Evolutionary conservation across 2,888 invertebrate species (phyloP), one percentile per base, ranked within the genome.

Genomic region (Ypsolopha sequella): DNA sequence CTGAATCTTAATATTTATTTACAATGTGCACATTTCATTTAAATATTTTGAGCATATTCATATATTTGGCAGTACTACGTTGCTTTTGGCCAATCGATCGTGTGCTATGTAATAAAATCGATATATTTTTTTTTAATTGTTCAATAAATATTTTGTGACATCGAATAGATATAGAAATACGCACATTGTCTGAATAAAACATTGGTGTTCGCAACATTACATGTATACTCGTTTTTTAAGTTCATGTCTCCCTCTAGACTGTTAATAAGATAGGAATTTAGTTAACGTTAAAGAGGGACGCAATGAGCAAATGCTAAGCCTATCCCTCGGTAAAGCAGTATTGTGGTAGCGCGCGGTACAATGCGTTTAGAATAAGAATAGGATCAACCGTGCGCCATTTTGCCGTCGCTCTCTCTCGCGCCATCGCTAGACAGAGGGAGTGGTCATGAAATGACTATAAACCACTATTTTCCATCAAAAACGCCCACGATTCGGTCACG

Each of bases 1-100:
- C 39, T 41, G 24, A n/a, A 6, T 41, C n/a, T 14, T 73, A 70
- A 73, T 69, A 67, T 64, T 63, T 60, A 64, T 63, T 66, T 75
- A 79, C 76, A 80, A 80, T 79, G 79, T 78, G 80, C 80, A 80
- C 73, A 75, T 80, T 75, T 72, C 73, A 55, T 59, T 61, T 53
- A 60, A 57, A 56, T 62, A 59, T 55, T 58, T 79, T 76, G 80
- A 80, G 80, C 78, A 78, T 66, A 24, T 66, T 66, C 60, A 59
- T 58, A 62, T 63, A 71, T 79, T 79, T 80, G 80, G 80, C 78
- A 76, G 70, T 36, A 36, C n/a, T 34, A 46, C 4, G 9, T 14
- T 47, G 36, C 9, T 47, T 47, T 47, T 13, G 47, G 7, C 36
- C 14, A 47, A 45, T 24, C 34, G 6, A 4, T 11, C 24, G 9